phyloP scores from a whole-genome alignment of 2,113 vertebrate species.

The Natator depressus region DNA sequence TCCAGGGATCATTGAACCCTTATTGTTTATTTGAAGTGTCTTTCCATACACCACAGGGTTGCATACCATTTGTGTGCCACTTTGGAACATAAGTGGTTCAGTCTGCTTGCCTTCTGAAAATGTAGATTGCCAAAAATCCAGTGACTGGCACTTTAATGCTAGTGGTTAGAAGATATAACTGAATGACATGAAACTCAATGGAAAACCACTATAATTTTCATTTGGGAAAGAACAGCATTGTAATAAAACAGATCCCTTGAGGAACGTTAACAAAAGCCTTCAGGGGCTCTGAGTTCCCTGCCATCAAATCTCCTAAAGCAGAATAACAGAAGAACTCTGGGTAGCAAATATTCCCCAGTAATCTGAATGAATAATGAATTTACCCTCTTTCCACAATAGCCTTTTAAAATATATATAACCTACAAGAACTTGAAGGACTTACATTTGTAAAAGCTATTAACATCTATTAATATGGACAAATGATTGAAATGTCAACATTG shows the following conservation, averaged over 20 bases:
- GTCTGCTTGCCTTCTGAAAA: background rate
- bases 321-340: background rate
- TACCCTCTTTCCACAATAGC: slow-evolving; percentile 30
- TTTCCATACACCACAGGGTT: background rate
- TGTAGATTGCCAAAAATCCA: background rate
- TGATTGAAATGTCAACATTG: slow-evolving; percentile 77
- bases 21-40: background rate
- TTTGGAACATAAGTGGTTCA: background rate
- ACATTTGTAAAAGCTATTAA: slow-evolving; percentile 75
- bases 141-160: background rate
- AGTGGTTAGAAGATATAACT: background rate
- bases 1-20: background rate
- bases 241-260: fast-evolving
- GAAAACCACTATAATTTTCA: background rate
- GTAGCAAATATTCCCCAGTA: slow-evolving; percentile 37
- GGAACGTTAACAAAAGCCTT: background rate
- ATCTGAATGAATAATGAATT: slow-evolving; percentile 35
- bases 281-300: slow-evolving; percentile 28
- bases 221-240: background rate
- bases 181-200: background rate
- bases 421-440: slow-evolving; percentile 57
- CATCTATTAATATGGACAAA: slow-evolving; percentile 75
- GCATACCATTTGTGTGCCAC: background rate
- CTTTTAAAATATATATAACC: slow-evolving; percentile 53
- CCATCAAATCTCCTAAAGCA: slow-evolving; percentile 28